phyloP scores from a whole-genome alignment of 2,113 vertebrate species.

The Scopus umbretta region DNA sequence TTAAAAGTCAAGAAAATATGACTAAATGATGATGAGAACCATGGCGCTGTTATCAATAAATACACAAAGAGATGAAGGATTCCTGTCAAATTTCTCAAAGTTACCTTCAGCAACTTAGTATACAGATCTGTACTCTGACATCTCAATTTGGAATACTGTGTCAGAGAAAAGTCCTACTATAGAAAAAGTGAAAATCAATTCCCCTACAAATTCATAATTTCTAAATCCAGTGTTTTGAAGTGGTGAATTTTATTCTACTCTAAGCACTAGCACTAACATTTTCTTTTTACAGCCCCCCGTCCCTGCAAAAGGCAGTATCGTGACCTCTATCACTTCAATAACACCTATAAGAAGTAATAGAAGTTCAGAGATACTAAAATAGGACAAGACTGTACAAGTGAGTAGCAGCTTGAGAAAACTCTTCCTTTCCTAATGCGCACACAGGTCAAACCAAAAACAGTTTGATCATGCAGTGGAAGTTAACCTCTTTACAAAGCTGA shows the following conservation, averaged over 20 bases:
- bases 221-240: background rate
- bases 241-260: background rate
- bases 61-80: background rate
- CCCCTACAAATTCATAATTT: background rate
- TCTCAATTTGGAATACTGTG: background rate
- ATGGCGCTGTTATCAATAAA: background rate
- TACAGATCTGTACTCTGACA: background rate
- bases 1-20: background rate
- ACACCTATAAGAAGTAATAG: background rate
- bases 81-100: background rate
- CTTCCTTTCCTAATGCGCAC: background rate
- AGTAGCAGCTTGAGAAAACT: background rate
- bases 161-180: background rate
- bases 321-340: background rate
- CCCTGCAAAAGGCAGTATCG: fast-evolving
- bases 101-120: background rate
- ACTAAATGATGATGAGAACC: background rate
- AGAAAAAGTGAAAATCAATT: background rate
- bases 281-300: background rate
- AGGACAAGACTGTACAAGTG: background rate
- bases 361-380: background rate
- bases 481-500: background rate
- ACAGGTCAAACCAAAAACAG: background rate
- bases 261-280: background rate
- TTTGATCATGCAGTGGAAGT: background rate